Evolutionary conservation across 2,797 vertebrate species (phyloP).

Genomic region (Cossypha heuglini): DNA sequence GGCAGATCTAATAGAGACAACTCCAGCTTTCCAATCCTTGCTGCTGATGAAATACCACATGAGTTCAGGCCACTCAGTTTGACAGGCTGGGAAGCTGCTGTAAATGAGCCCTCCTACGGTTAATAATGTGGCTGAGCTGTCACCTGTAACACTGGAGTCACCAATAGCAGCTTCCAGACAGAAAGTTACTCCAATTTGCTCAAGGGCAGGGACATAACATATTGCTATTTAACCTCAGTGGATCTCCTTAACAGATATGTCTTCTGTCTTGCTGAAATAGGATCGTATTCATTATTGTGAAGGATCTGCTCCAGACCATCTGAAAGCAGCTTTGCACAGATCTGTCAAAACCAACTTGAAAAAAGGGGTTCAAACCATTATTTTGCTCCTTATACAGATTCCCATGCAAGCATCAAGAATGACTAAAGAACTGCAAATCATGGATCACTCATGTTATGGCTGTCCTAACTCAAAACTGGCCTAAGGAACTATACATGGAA

Average conservation of each 20-base stretch:
- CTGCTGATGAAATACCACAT: neutral
- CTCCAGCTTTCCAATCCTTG: neutral
- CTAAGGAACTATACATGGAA: rapidly evolving
- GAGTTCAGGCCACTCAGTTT: neutral
- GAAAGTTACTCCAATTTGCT: neutral
- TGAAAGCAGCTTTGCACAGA: neutral
- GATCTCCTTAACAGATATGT: neutral
- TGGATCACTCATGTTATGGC: rapidly evolving
- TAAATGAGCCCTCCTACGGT: neutral
- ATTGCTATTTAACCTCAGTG: neutral
- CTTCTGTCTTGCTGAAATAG: neutral
- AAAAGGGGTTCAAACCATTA: neutral
- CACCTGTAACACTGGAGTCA: neutral
- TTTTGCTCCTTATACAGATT: neutral
- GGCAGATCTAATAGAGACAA: neutral
- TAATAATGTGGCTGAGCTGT: neutral
- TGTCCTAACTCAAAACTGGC: neutral
- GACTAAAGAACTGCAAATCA: neutral
- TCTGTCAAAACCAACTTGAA: neutral
- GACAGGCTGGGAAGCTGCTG: neutral
- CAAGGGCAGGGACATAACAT: neutral
- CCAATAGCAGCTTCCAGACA: neutral
- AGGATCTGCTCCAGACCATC: neutral
- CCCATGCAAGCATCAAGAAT: neutral
- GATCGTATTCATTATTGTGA: neutral